Evolutionary conservation across 2,888 invertebrate genomes (phyloP), one percentile per base, ranked within the genome.

Genomic region (Mythimna albipuncta): DNA sequence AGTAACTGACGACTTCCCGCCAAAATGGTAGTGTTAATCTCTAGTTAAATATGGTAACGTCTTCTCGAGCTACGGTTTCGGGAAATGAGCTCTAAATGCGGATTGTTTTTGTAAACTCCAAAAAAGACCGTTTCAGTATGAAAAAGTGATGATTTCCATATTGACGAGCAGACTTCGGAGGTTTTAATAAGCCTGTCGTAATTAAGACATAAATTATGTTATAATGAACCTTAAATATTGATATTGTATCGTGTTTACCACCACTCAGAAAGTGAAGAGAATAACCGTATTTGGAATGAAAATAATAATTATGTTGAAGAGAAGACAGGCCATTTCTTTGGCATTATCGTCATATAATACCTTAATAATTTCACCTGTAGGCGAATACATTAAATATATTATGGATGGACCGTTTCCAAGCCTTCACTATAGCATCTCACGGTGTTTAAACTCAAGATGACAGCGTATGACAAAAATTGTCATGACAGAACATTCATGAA

Each of bases 1-100:
- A 83, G 89, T 89, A 91, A 93, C 88, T 90, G 93, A 93, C 91
- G 93, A 92, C 93, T 94, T 94, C 93, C 93, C 93, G 93, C 93
- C 93, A 92, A 92, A 92, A 92, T 88, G 89, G 85, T 87, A 82
- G 84, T 87, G 91, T 90, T 95, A 95, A 95, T 93, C 95, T 93
- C 89, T 75, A 74, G 85, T 92, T 94, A 95, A 92, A 93, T 94
- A 94, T 93, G 94, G 92, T 87, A 88, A 88, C 89, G 86, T 89
- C 80, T 69, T 75, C 88, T 87, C 85, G 88, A 86, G 79, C 81
- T 86, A 81, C 84, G 87, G 79, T 90, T 91, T 92, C 89, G 89
- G 92, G 92, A 92, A 91, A 92, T 85, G 84, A 82, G 79, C 83
- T 89, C 91, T 93, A 93, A 93, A 94, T 93, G 89, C 87, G 91